Conservation (phyloP, 2,113 vertebrate species). For the Marmota flaviventris region DNA sequence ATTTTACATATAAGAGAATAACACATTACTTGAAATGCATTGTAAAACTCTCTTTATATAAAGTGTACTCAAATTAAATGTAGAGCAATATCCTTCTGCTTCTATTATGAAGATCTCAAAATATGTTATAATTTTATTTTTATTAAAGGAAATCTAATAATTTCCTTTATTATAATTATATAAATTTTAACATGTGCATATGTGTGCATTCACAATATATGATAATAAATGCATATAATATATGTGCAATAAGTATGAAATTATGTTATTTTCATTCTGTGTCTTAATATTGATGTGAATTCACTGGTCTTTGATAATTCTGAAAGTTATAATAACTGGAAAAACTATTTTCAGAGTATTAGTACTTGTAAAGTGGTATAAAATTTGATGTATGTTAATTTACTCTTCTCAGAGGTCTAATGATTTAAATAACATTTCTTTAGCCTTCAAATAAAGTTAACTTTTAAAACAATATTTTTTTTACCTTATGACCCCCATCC, state of each 20-base stretch:
- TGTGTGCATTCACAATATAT: neutral
- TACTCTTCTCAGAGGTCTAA: neutral
- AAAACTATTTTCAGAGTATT: constrained; percentile 3
- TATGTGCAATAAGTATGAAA: neutral
- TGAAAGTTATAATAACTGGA: constrained; percentile 20
- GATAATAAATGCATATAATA: neutral
- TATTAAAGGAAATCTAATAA: neutral
- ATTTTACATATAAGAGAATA: neutral
- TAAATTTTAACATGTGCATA: neutral
- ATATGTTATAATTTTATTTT: neutral
- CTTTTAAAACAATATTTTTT: constrained; percentile 9
- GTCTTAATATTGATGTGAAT: neutral
- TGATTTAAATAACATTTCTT: constrained; percentile 2
- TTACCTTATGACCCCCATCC: neutral
- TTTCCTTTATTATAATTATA: neutral
- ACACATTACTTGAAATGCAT: neutral
- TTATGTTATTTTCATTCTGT: neutral
- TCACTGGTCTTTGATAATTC: neutral
- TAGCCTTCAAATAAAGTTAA: constrained; percentile 40
- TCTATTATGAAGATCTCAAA: neutral
- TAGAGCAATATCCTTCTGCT: neutral
- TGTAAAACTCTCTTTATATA: neutral
- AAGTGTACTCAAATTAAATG: neutral
- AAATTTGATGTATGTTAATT: neutral
- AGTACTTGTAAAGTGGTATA: neutral